These are phyloP conservation scores for Phrynocephalus vlangalii DNA, from an alignment of 2,797 vertebrate species.

Conservation along the genomic window DNA sequence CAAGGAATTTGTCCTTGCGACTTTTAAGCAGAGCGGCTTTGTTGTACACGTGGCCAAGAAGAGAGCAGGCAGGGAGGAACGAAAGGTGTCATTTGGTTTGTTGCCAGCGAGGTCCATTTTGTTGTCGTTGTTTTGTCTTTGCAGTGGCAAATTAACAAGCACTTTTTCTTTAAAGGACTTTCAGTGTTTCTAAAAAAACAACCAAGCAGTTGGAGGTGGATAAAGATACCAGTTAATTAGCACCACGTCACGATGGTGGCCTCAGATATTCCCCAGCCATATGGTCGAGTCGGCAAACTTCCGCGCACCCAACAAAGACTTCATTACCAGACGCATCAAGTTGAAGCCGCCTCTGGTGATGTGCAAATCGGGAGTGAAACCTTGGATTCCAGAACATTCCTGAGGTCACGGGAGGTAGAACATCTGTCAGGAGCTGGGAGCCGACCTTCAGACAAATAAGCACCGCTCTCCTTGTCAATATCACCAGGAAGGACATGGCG, in stretches of 20 bases:
- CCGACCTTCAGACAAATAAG: not conserved
- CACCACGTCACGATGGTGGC: constrained; percentile 35
- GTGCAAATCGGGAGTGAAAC: not conserved
- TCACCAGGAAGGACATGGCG: fast-evolving
- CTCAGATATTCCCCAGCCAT: constrained; percentile 53
- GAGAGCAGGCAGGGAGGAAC: not conserved
- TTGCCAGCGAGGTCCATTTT: not conserved
- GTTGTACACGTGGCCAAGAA: not conserved
- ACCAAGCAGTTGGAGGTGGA: constrained; percentile 38
- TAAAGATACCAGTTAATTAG: constrained; percentile 50
- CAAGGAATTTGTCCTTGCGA: not conserved
- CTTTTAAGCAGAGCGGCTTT: fast-evolving
- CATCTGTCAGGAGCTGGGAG: not conserved
- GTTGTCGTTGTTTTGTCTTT: not conserved
- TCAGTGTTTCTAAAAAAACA: constrained; percentile 12
- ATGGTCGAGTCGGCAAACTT: constrained; percentile 36
- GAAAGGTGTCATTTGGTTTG: not conserved
- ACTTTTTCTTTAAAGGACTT: constrained; percentile 25
- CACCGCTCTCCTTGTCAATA: not conserved
- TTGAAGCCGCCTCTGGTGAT: not conserved
- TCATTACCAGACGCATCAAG: constrained; percentile 8
- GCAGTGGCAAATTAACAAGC: constrained; percentile 24
- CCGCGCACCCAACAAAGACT: constrained; percentile 46
- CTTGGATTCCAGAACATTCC: not conserved
- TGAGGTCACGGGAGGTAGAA: not conserved